These are phyloP conservation scores for Chelonus insularis DNA, from an alignment of 1,140 invertebrate species.

Conservation along the genomic window DNA sequence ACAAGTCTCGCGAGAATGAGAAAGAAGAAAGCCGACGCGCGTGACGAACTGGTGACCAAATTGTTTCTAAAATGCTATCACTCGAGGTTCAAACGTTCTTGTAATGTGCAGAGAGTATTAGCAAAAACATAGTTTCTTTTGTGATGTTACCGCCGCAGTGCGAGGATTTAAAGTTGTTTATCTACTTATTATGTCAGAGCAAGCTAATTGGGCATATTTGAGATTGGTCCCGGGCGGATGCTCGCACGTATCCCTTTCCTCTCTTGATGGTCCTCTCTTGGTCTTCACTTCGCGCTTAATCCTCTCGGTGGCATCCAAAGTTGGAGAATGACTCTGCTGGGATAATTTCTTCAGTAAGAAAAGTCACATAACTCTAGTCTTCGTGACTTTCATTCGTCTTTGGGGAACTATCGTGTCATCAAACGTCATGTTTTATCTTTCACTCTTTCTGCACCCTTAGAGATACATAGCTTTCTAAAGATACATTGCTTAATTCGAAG, in stretches of 20 bases:
- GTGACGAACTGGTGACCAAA: conserved; percentile 42
- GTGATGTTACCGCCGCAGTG: conserved; percentile 43
- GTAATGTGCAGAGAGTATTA: conserved; percentile 18
- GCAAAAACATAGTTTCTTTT: conserved; percentile 31
- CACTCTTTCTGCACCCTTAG: conserved; percentile 1
- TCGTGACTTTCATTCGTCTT: conserved; percentile 38
- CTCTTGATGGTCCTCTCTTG: not conserved
- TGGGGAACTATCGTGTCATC: conserved; percentile 38
- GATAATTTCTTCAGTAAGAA: conserved; percentile 33
- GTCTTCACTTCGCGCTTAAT: conserved; percentile 5
- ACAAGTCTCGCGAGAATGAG: not conserved
- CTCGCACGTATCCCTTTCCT: conserved; percentile 40
- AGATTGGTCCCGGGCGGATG: conserved; percentile 34
- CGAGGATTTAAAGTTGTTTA: conserved; percentile 45
- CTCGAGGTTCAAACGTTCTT: conserved; percentile 24
- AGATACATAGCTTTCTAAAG: conserved; percentile 26
- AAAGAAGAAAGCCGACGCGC: not conserved
- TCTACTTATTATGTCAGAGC: conserved; percentile 51
- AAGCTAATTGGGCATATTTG: conserved; percentile 52
- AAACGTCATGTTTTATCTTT: conserved; percentile 18
- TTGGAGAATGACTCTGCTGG: conserved; percentile 33
- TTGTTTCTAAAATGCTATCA: conserved; percentile 45
- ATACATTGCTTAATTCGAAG: conserved; percentile 45
- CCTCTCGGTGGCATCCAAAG: conserved; percentile 33
- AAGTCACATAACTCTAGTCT: conserved; percentile 39